Base-by-base conservation (phyloP, 2,888 invertebrate genomes). In the Ganaspis brasiliensis region DNA sequence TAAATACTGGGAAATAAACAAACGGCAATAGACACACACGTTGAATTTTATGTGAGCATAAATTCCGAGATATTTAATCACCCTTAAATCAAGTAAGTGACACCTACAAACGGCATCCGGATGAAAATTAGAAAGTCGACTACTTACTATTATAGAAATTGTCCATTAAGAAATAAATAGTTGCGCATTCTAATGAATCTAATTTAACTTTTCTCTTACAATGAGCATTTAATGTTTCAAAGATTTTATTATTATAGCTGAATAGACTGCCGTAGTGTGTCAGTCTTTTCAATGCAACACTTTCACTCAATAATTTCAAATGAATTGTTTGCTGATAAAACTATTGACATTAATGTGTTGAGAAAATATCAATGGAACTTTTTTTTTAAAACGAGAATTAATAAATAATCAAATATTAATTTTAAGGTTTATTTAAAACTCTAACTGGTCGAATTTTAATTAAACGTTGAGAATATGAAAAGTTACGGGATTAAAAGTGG, bases 121-220 rank as follows among this genome's bases (percentile, higher is more conserved):
- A 45, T 67, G 67, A 45, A 67, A 67, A 67, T 67, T 67, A 67
- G 67, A 67, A 67, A 67, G 67, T 67, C 67, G n/a, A 21, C 40
- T 45, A 45, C 24, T 63, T 63, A 59, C 12, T 61, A n/a, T n/a
- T 61, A 35, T 35, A 63, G 61, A 40, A 12, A 63, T 63, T 63
- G 19, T 0, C 37, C 35, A 63, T 63, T 19, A 35, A 61, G 10
- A 1, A 35, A 35, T 16, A 10, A 9, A 26, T 1, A 37, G 16
- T 19, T 10, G 16, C 19, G n/a, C 10, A 35, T 16, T 61, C 16
- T 57, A 55, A 59, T 59, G 14, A 14, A 45, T 45, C 45, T 14
- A 45, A 45, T 45, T 45, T 31, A 2, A 31, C 6, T 31, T 31
- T 31, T 31, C 6, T 4, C 31, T n/a, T n/a, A n/a, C n/a, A n/a